Percentiles rank a stretch among this genome's conserved stretches.
Conservation (phyloP, 1,140 invertebrate genomes). For the Drosophila sulfurigaster region DNA sequence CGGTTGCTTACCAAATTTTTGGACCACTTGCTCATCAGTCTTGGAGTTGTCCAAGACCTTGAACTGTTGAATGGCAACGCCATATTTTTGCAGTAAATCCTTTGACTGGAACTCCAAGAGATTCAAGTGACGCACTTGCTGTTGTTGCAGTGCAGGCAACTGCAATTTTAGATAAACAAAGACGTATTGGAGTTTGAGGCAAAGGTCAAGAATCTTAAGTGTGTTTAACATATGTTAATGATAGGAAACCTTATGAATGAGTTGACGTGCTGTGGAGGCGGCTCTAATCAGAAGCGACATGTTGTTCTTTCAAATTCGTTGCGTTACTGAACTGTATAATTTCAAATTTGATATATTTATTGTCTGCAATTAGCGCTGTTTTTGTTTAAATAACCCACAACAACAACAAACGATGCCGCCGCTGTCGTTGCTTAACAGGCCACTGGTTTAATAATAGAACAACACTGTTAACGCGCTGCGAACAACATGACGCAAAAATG, state of each 20-base stretch:
- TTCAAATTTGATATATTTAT: slow-evolving; percentile 31
- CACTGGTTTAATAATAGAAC: slow-evolving; percentile 3
- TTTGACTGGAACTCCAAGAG: slow-evolving; percentile 99
- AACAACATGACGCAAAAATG: slow-evolving; percentile 3
- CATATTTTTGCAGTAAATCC: slow-evolving; percentile 93
- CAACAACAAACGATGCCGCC: slow-evolving; percentile 50
- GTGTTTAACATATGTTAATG: slow-evolving; percentile 50
- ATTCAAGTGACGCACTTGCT: slow-evolving; percentile 90
- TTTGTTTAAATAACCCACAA: slow-evolving; percentile 55
- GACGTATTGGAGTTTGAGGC: slow-evolving; percentile 36
- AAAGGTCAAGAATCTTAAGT: slow-evolving; percentile 59
- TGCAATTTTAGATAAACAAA: slow-evolving; percentile 56
- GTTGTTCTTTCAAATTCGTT: slow-evolving; percentile 26
- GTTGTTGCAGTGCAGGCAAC: slow-evolving; percentile 55
- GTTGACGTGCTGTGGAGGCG: slow-evolving; percentile 46
- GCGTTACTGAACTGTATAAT: slow-evolving; percentile 17
- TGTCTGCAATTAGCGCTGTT: slow-evolving; percentile 30
- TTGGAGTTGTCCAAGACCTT: slow-evolving; percentile 91
- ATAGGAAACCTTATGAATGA: slow-evolving; percentile 75
- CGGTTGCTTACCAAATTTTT: slow-evolving; percentile 91
- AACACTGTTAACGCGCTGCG: slow-evolving; percentile 7
- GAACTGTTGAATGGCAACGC: slow-evolving; percentile 97
- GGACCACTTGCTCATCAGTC: slow-evolving; percentile 87
- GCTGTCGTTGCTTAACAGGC: slow-evolving; percentile 35
- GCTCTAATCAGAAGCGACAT: slow-evolving; percentile 69